Conservation (phyloP, 2,113 vertebrate species). For the Peucedramus taeniatus region DNA sequence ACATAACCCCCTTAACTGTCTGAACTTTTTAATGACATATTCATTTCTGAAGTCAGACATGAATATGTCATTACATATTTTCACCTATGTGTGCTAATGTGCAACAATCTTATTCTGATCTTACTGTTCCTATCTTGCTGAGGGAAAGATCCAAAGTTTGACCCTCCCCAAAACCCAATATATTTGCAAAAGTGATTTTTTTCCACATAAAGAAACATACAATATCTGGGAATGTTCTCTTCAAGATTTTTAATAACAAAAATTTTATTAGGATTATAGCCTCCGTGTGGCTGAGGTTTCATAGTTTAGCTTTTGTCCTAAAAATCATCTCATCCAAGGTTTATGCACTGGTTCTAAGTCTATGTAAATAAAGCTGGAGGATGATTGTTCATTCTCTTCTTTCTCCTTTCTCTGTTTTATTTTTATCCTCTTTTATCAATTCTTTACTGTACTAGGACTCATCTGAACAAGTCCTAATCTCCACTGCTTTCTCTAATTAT, state of each 20-base stretch:
- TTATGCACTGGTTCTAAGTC: neutral
- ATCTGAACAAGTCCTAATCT: neutral
- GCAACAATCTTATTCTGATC: neutral
- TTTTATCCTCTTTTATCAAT: neutral
- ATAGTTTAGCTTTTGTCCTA: neutral
- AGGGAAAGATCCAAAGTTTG: neutral
- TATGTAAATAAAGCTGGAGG: neutral
- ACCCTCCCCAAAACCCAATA: neutral
- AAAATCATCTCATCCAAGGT: neutral
- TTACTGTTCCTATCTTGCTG: neutral
- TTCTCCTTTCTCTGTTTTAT: neutral
- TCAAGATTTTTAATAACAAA: neutral
- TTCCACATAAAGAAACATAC: neutral
- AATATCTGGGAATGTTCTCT: neutral
- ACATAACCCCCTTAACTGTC: neutral
- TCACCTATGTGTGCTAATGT: neutral
- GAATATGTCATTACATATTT: neutral
- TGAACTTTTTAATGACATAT: no score
- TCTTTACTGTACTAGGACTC: neutral
- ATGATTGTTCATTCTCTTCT: neutral
- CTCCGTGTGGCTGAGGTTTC: neutral
- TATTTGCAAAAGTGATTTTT: neutral
- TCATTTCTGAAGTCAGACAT: neutral
- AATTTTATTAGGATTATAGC: neutral
- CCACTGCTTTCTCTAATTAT: neutral